Percentiles rank a stretch among this genome's conserved stretches.
These are phyloP conservation scores for Tetragnatha montana DNA, from an alignment of 2,888 invertebrate genomes.

Conservation along the genomic window DNA sequence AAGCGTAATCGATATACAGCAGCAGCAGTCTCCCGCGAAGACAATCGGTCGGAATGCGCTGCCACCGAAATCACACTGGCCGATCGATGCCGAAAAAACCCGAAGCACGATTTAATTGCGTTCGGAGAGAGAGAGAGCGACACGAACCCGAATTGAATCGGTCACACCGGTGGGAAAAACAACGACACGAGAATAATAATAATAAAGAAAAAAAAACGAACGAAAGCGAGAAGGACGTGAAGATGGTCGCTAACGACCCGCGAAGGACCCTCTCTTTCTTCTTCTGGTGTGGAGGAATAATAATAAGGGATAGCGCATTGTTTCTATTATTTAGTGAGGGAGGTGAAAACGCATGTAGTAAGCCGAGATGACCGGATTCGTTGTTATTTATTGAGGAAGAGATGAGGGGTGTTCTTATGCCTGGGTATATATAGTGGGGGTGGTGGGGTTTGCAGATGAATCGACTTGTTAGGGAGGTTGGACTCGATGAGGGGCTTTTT, in stretches of 20 bases:
- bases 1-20: background rate
- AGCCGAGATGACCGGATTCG: slow-evolving; percentile 13
- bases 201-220: background rate
- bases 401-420: slow-evolving; percentile 18
- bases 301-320: slow-evolving; percentile 6
- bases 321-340: slow-evolving; percentile 12
- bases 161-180: background rate
- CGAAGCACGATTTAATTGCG: slow-evolving; percentile 17
- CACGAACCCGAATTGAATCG: slow-evolving; percentile 29
- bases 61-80: background rate
- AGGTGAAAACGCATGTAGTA: background rate
- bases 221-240: slow-evolving; percentile 5
- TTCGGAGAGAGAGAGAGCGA: slow-evolving; percentile 26
- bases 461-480: background rate
- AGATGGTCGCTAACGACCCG: slow-evolving; percentile 24
- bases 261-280: background rate
- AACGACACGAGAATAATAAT: background rate
- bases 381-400: slow-evolving; percentile 36
- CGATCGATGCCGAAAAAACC: slow-evolving; percentile 1
- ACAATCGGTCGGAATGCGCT: background rate
- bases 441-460: slow-evolving; percentile 2
- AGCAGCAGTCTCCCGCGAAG: background rate
- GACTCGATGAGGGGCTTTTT: background rate
- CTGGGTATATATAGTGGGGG: slow-evolving; percentile 22
- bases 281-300: background rate